phyloP scores from a whole-genome alignment of 2,113 vertebrate species.

The Tyrannus savana region DNA sequence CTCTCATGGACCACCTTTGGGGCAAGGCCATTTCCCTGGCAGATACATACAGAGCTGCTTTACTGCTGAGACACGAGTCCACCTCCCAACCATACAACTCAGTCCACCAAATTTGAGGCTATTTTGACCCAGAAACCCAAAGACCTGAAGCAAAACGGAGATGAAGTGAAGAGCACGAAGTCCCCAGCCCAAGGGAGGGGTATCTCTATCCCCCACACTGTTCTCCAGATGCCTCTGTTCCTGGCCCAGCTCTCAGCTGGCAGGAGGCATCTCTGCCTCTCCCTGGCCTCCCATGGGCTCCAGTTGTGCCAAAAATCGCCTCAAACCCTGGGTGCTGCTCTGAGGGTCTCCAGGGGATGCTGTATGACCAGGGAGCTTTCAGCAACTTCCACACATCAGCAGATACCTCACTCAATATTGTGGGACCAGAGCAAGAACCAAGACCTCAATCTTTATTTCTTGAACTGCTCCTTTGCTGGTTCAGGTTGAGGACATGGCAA shows the following conservation, averaged over 20 bases:
- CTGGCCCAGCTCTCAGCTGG: neutral
- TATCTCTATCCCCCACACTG: fast-evolving
- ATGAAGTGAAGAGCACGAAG: neutral
- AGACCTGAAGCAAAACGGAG: neutral
- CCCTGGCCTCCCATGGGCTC: neutral
- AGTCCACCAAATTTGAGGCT: neutral
- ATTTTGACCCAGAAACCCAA: neutral
- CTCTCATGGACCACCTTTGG: neutral
- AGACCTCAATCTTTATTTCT: neutral
- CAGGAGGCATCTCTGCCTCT: neutral
- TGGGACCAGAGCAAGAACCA: neutral
- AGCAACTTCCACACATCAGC: neutral
- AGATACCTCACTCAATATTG: fast-evolving
- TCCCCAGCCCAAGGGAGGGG: fast-evolving
- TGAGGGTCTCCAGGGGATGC: neutral
- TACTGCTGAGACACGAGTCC: fast-evolving
- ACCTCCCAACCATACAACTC: neutral
- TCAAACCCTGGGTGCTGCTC: neutral
- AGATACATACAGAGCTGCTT: neutral
- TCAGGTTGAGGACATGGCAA: neutral
- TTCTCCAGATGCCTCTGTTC: neutral
- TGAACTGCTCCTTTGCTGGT: neutral
- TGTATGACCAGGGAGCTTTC: neutral
- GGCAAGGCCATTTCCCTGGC: neutral
- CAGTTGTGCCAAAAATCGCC: neutral